Evolutionary conservation across 2,113 vertebrate genomes (phyloP).

Genomic region (Thryonomys swinderianus): DNA sequence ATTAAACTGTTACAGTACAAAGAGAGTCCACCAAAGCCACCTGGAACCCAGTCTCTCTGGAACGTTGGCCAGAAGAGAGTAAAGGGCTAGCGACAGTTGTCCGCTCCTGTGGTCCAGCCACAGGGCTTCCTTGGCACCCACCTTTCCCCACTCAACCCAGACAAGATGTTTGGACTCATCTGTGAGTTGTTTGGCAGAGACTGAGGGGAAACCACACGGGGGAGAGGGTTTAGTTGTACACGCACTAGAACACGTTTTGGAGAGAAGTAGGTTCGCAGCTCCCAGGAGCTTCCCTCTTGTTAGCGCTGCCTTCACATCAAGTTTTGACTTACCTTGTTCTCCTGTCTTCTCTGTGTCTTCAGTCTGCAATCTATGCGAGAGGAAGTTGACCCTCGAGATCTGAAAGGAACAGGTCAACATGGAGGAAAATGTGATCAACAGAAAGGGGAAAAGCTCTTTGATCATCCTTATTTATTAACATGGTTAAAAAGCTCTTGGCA

Average conservation of each 20-base stretch:
- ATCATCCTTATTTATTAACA: constrained; percentile 9
- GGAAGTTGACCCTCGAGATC: background rate
- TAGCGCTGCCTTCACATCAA: background rate
- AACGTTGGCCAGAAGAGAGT: background rate
- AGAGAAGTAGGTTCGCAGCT: background rate
- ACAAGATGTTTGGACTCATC: background rate
- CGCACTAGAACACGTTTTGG: background rate
- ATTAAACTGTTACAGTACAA: background rate
- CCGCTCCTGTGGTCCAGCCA: accelerated
- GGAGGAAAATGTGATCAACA: background rate
- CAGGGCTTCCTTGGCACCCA: background rate
- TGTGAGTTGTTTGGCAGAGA: background rate
- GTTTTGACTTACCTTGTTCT: background rate
- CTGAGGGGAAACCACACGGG: background rate
- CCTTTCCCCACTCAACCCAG: background rate
- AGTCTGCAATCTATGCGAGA: background rate
- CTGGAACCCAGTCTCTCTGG: background rate
- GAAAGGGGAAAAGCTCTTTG: background rate
- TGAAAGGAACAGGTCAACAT: background rate
- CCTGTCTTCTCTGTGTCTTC: background rate
- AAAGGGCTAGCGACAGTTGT: background rate
- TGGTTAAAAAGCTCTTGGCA: background rate
- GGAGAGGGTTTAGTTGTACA: background rate
- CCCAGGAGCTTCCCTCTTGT: background rate
- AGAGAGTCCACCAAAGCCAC: background rate